These are phyloP conservation scores for Xiphophorus maculatus DNA, from an alignment of 2,113 vertebrate genomes.

Conservation along the genomic window DNA sequence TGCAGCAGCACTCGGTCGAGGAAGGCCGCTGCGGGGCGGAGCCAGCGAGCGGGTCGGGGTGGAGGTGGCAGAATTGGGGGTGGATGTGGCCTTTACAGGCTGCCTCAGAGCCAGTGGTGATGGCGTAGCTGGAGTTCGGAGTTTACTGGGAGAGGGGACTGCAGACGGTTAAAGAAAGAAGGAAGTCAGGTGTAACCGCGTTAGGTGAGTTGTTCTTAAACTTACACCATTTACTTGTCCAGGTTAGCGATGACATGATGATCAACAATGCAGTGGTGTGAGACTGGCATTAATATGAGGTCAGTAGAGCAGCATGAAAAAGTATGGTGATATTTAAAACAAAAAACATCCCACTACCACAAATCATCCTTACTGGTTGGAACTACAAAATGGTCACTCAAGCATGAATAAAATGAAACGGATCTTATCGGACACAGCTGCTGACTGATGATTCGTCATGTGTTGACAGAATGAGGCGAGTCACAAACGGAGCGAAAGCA, in stretches of 20 bases:
- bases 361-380: slow-evolving; percentile 16
- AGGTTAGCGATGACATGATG: slow-evolving; percentile 26
- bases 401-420: slow-evolving; percentile 11
- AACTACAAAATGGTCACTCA: slow-evolving; percentile 1
- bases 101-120: slow-evolving; percentile 95
- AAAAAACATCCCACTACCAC: slow-evolving; percentile 21
- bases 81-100: slow-evolving; percentile 90
- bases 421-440: slow-evolving; percentile 1
- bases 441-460: slow-evolving; percentile 12
- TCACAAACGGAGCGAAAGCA: slow-evolving; percentile 36
- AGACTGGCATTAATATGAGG: slow-evolving; percentile 3
- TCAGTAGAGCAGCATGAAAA: neutral
- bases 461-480: slow-evolving; percentile 50
- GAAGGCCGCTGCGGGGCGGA: slow-evolving; percentile 88
- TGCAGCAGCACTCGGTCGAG: slow-evolving; percentile 86
- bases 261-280: slow-evolving; percentile 28
- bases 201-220: neutral
- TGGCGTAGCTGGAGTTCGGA: slow-evolving; percentile 88
- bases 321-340: neutral
- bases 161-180: slow-evolving; percentile 61
- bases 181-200: slow-evolving; percentile 19
- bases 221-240: neutral
- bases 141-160: slow-evolving; percentile 97
- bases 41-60: slow-evolving; percentile 89
- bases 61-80: slow-evolving; percentile 82